phyloP scores from a whole-genome alignment of 2,113 vertebrate species.

The Trematomus loennbergii region DNA sequence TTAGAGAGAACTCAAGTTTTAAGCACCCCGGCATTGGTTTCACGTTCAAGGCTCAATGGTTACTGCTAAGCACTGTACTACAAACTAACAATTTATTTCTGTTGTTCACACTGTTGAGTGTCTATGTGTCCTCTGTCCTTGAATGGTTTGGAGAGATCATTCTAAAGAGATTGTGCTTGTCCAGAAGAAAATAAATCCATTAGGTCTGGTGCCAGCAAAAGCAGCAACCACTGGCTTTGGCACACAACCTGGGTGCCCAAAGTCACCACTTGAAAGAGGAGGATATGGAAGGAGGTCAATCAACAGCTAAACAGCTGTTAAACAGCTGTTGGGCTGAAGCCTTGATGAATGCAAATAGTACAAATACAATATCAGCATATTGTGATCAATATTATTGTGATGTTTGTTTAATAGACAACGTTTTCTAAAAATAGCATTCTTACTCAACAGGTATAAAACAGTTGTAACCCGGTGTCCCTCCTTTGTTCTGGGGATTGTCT shows the following conservation, averaged over 20 bases:
- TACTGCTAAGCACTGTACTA: no score
- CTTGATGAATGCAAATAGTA: neutral
- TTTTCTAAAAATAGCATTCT: neutral
- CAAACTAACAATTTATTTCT: no score
- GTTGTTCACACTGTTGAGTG: neutral
- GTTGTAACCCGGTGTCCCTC: constrained; percentile 14
- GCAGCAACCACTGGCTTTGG: constrained; percentile 11
- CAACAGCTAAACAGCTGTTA: neutral
- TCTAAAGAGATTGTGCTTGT: neutral
- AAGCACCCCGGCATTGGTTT: no score
- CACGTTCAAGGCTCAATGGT: no score
- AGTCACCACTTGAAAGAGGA: neutral
- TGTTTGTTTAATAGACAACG: neutral
- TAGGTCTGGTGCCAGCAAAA: neutral
- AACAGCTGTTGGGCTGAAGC: constrained; percentile 6
- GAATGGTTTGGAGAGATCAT: constrained; percentile 6
- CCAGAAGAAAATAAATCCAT: neutral
- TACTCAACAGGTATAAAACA: constrained; percentile 1
- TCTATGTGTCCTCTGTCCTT: constrained; percentile 8
- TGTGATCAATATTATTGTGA: neutral
- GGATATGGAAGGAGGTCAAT: neutral
- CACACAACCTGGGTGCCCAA: neutral
- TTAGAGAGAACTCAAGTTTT: no score
- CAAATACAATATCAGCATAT: neutral
- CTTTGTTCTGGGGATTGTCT: constrained; percentile 51